These are phyloP conservation scores for Bursaphelenchus mucronatus DNA, from an alignment of 1,140 invertebrate species.

Conservation along the genomic window DNA sequence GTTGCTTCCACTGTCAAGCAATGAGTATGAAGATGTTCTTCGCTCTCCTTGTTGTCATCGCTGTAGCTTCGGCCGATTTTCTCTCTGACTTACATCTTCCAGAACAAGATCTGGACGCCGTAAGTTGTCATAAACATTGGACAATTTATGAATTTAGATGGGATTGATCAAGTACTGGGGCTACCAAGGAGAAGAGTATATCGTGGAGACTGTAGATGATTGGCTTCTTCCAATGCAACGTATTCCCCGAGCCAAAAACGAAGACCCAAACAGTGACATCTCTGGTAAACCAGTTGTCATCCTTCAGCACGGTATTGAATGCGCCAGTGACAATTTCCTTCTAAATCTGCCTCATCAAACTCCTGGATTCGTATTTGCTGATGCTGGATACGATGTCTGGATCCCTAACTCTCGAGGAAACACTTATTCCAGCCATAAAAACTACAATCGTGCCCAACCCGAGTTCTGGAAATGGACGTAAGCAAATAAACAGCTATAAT, in stretches of 20 bases:
- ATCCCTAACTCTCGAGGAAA: slow-evolving; percentile 69
- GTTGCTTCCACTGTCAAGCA: too few species aligned
- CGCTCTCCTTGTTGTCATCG: too few species aligned
- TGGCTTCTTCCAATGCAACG: slow-evolving; percentile 68
- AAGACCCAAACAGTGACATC: background rate
- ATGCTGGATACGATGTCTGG: slow-evolving; percentile 74
- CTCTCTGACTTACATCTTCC: too few species aligned
- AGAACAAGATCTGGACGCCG: too few species aligned
- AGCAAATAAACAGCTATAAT: too few species aligned
- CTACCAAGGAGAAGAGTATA: slow-evolving; percentile 69
- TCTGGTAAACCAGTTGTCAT: slow-evolving; percentile 38
- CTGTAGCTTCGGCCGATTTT: too few species aligned
- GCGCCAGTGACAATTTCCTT: slow-evolving; percentile 73
- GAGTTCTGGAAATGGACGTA: background rate
- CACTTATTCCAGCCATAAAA: slow-evolving; percentile 66
- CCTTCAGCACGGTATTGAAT: slow-evolving; percentile 74
- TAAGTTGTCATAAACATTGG: too few species aligned
- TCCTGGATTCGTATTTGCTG: slow-evolving; percentile 67
- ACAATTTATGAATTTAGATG: slow-evolving; percentile 25
- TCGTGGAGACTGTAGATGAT: slow-evolving; percentile 70
- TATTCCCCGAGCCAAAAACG: slow-evolving; percentile 67
- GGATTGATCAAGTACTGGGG: slow-evolving; percentile 62
- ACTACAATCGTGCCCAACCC: background rate
- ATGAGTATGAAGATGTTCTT: too few species aligned
- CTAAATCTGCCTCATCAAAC: slow-evolving; percentile 23